phyloP scores from a whole-genome alignment of 2,797 vertebrate genomes.

The Gastrophryne carolinensis region DNA sequence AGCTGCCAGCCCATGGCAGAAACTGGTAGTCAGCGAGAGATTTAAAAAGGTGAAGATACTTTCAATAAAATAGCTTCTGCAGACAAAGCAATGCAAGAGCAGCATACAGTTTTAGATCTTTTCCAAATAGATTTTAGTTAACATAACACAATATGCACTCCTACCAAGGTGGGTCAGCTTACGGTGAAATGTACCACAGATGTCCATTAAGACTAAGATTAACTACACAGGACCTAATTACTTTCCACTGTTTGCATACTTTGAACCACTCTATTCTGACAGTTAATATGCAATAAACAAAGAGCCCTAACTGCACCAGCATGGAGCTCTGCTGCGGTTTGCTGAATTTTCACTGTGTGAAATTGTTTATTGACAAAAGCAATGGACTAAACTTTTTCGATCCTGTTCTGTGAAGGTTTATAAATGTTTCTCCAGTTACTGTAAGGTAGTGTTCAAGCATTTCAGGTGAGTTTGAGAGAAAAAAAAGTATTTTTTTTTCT shows the following conservation, averaged over 20 bases:
- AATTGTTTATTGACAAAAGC: slow-evolving; percentile 41
- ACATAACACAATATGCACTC: not conserved
- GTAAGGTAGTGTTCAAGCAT: not conserved
- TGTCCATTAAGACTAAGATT: not conserved
- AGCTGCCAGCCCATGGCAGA: no score
- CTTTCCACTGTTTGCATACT: not conserved
- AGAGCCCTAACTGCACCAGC: not conserved
- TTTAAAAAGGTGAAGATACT: not conserved
- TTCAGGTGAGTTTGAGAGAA: not conserved
- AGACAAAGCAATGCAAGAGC: not conserved
- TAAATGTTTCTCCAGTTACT: slow-evolving; percentile 19
- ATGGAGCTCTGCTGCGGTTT: not conserved
- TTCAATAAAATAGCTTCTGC: not conserved
- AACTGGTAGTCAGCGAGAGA: not conserved
- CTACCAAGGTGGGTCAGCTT: not conserved
- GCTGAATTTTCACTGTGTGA: slow-evolving; percentile 16
- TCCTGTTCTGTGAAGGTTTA: not conserved
- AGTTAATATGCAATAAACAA: slow-evolving; percentile 10
- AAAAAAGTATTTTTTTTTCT: not conserved
- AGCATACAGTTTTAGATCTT: not conserved
- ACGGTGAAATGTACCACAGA: not conserved
- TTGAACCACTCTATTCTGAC: not conserved
- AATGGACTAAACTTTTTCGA: slow-evolving; percentile 17
- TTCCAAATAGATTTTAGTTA: not conserved
- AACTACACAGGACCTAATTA: slow-evolving; percentile 1